Percentiles rank a stretch among this genome's conserved stretches.
These are phyloP conservation scores for Sesia bembeciformis DNA, from an alignment of 2,888 invertebrate species.

Conservation along the genomic window DNA sequence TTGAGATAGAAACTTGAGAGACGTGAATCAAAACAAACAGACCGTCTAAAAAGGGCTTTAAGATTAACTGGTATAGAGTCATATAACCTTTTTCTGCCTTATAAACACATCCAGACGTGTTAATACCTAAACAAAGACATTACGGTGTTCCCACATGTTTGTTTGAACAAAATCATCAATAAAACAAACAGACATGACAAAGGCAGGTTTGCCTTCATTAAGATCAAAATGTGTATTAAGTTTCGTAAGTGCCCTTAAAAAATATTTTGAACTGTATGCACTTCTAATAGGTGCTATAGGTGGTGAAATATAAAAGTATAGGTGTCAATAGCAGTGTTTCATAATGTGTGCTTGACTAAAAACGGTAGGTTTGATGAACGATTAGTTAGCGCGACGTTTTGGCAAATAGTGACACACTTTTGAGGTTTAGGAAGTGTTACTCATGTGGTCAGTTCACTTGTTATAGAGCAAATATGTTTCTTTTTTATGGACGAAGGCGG, in stretches of 20 bases:
- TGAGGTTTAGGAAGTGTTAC: too few species aligned
- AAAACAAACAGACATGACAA: slow-evolving; percentile 39
- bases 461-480: too few species aligned
- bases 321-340: slow-evolving; percentile 22
- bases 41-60: too few species aligned
- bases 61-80: too few species aligned
- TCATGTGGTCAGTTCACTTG: too few species aligned
- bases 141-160: background rate
- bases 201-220: slow-evolving; percentile 48
- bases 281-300: background rate
- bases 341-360: slow-evolving; percentile 16
- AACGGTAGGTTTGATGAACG: slow-evolving; percentile 9
- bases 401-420: background rate
- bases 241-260: slow-evolving; percentile 17
- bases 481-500: too few species aligned
- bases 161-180: slow-evolving; percentile 27
- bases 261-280: background rate
- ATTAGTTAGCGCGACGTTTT: slow-evolving; percentile 21
- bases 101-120: background rate
- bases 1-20: too few species aligned
- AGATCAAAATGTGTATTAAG: slow-evolving; percentile 34
- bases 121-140: slow-evolving; percentile 2
- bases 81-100: too few species aligned
- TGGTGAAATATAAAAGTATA: slow-evolving; percentile 2
- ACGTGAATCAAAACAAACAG: too few species aligned